Conservation (phyloP, 1,140 invertebrate species). For the Venturia canescens region DNA sequence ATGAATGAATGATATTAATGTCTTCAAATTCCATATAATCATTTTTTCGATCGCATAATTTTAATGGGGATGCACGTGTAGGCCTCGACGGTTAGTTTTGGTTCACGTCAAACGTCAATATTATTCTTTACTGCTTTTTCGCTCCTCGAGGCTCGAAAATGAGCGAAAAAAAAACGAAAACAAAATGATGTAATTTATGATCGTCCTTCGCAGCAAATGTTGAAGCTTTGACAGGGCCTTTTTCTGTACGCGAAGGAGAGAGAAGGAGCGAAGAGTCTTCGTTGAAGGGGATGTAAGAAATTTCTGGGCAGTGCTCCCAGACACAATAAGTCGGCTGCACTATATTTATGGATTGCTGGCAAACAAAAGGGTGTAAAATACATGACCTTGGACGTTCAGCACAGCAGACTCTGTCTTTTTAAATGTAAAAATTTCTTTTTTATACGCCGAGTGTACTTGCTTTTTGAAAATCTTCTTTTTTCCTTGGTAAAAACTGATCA, state of each 20-base stretch:
- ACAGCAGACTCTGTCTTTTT: no score
- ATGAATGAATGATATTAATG: no score
- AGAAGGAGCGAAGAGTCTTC: neutral
- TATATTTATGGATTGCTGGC: neutral
- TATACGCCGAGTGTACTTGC: no score
- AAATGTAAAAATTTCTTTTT: no score
- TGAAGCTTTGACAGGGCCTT: neutral
- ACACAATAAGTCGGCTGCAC: neutral
- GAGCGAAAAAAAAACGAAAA: neutral
- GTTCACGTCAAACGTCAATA: neutral
- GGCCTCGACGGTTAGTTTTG: neutral
- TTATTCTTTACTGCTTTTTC: conserved; percentile 3
- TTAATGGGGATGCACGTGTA: neutral
- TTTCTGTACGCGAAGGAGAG: neutral
- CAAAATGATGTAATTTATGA: neutral
- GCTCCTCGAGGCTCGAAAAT: neutral
- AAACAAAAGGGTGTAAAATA: neutral
- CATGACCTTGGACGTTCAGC: no score
- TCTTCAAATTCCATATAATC: no score
- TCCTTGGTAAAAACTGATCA: neutral
- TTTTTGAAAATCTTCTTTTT: no score
- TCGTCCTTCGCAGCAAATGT: conserved; percentile 6
- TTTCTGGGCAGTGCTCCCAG: neutral
- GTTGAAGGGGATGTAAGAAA: neutral
- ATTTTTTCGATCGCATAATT: neutral